A percentile compares a stretch with the other conserved stretches of the same genome.
Conservation (phyloP, 1,140 invertebrate genomes). For the Chrysomallon squamiferum region DNA sequence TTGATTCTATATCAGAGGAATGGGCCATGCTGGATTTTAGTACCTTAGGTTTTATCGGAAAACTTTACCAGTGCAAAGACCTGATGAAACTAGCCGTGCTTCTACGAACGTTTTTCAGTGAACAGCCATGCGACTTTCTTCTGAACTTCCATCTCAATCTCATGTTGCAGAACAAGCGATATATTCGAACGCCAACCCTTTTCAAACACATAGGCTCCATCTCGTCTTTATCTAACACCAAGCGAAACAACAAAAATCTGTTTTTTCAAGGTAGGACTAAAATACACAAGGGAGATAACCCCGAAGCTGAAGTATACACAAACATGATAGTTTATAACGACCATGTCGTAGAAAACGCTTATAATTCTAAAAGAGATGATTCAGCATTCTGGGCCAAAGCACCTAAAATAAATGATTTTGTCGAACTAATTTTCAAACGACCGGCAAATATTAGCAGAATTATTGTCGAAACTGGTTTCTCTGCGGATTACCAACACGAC, state of each 20-base stretch:
- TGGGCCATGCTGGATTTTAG: constrained; percentile 60
- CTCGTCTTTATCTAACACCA: constrained; percentile 48
- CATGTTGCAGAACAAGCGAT: constrained; percentile 26
- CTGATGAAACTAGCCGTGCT: constrained; percentile 42
- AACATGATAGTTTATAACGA: constrained; percentile 14
- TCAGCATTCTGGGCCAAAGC: constrained; percentile 31
- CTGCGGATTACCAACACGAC: not conserved
- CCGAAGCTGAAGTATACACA: constrained; percentile 25
- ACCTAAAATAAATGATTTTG: constrained; percentile 15
- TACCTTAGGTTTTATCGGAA: constrained; percentile 59
- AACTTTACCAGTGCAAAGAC: constrained; percentile 52
- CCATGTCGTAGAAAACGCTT: constrained; percentile 22
- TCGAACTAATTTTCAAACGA: constrained; percentile 27
- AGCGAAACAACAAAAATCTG: constrained; percentile 26
- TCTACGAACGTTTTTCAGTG: constrained; percentile 51
- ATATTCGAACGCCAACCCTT: constrained; percentile 35
- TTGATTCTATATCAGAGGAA: constrained; percentile 23
- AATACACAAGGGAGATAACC: constrained; percentile 26
- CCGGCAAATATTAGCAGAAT: constrained; percentile 29
- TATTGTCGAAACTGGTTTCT: constrained; percentile 26
- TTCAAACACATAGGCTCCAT: constrained; percentile 61
- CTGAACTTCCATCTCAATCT: constrained; percentile 40
- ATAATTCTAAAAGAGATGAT: constrained; percentile 13
- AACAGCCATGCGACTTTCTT: constrained; percentile 57
- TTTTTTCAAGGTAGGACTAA: constrained; percentile 21